Conservation (phyloP, 2,797 vertebrate genomes). For the Danionella dracula region DNA sequence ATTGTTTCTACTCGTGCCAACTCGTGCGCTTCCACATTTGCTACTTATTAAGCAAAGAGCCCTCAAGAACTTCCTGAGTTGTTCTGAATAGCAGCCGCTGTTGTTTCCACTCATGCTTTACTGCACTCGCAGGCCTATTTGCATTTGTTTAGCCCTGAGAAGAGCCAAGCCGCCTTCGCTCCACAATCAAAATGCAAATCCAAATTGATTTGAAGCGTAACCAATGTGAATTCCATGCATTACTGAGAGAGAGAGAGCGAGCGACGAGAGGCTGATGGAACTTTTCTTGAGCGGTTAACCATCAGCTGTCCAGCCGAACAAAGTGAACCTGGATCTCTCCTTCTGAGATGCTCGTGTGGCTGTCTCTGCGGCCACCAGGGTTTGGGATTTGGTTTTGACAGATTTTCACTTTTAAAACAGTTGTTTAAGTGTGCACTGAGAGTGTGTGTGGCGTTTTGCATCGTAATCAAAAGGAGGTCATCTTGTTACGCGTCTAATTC, state of each 20-base stretch:
- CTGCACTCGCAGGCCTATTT: slow-evolving; percentile 16
- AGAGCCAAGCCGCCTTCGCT: slow-evolving; percentile 25
- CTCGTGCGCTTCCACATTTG: not conserved
- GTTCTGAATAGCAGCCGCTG: slow-evolving; percentile 15
- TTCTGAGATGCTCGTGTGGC: too few species aligned
- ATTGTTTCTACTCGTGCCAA: not conserved
- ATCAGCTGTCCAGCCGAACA: slow-evolving; percentile 35
- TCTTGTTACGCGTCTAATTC: too few species aligned
- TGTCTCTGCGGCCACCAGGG: too few species aligned
- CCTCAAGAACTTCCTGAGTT: slow-evolving; percentile 16
- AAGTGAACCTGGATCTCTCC: too few species aligned
- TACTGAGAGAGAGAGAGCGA: slow-evolving; percentile 1
- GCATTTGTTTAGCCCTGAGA: slow-evolving; percentile 44
- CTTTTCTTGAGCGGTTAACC: slow-evolving; percentile 7
- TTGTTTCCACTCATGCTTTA: slow-evolving; percentile 24
- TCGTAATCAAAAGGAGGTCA: too few species aligned
- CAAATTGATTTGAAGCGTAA: slow-evolving; percentile 34
- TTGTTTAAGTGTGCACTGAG: too few species aligned
- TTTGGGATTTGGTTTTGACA: too few species aligned
- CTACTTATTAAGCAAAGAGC: not conserved
- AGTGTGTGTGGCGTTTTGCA: too few species aligned
- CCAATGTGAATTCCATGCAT: slow-evolving; percentile 19
- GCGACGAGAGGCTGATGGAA: slow-evolving; percentile 1
- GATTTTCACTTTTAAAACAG: too few species aligned
- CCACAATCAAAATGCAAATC: slow-evolving; percentile 49